Base-by-base conservation (phyloP, 2,888 invertebrate genomes). In the Spodoptera exigua region DNA sequence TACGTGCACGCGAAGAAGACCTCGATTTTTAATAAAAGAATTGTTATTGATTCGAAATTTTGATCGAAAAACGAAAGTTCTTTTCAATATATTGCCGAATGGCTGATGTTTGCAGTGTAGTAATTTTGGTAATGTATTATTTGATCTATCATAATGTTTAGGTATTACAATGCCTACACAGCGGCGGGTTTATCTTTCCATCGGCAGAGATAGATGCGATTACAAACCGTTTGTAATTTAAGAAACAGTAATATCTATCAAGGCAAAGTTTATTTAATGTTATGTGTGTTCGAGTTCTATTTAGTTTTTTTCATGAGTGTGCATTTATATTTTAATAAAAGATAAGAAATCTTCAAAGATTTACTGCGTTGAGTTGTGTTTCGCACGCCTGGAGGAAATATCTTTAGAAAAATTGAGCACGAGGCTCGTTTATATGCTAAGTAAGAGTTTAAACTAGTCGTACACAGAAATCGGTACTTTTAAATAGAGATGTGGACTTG, bases 191-290 rank as follows among this genome's bases (percentile, higher is more conserved):
- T 53, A 57, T 68, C 70, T 63, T 41, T 70, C 32, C 41, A 62
- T 67, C 61, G 61, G 59, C 40, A 48, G 44, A 52, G 59, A 67
- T 61, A 53, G 59, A 61, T 43, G 35, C 51, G 49, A 75, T 74
- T 71, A 71, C 49, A 32, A 53, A 63, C 61, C 59, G 46, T 72
- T 75, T 64, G 58, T 68, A 72, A 73, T 73, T 61, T 61, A 41
- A 68, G 57, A 58, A 68, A 74, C 63, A 61, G 75, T 75, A 74
- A 71, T 66, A 70, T 67, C 59, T 61, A 71, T 71, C 41, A 60
- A 47, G 39, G 60, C 55, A 60, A 58, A 68, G 68, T 49, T 68
- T 36, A 68, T 68, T 61, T 68, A 47, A 64, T 67, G 39, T 62
- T 37, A 51, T 59, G 54, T 55, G 58, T 61, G 40, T 3, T 37